Conservation (phyloP, 2,113 vertebrate genomes). For the Dissostichus mawsoni region DNA sequence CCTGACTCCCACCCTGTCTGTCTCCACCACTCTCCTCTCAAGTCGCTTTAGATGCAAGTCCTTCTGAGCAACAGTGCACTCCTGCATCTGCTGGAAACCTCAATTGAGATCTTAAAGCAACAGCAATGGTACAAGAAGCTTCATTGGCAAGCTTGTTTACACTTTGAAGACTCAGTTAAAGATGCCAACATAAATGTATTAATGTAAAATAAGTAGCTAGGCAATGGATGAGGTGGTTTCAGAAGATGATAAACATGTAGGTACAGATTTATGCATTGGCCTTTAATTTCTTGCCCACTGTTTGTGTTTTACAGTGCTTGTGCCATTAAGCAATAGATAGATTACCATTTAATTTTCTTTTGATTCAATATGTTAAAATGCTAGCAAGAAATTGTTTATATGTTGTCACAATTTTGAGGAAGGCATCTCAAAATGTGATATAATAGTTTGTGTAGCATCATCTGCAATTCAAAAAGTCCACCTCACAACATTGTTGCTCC, state of each 20-base stretch:
- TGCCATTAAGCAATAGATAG: no score
- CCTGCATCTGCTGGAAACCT: neutral
- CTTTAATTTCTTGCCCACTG: neutral
- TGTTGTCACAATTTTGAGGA: neutral
- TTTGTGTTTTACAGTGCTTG: neutral
- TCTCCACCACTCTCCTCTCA: constrained; percentile 28
- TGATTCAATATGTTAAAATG: neutral
- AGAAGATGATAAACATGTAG: constrained; percentile 5
- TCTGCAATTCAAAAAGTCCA: neutral
- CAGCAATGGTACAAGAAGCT: neutral
- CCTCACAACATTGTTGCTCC: neutral
- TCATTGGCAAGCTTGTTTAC: neutral
- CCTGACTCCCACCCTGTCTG: constrained; percentile 44
- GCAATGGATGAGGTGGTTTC: neutral
- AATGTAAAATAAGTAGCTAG: constrained; percentile 13
- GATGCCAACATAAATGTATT: constrained; percentile 36
- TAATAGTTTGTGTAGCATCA: neutral
- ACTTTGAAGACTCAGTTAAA: constrained; percentile 21
- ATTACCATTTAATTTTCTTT: no score
- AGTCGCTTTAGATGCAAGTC: constrained; percentile 10
- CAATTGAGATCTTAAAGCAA: neutral
- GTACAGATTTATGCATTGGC: neutral
- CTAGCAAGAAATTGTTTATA: neutral
- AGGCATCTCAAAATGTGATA: neutral
- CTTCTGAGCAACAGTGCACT: neutral